Base-by-base conservation (phyloP, 2,888 invertebrate genomes). In the Lymantria dispar region DNA sequence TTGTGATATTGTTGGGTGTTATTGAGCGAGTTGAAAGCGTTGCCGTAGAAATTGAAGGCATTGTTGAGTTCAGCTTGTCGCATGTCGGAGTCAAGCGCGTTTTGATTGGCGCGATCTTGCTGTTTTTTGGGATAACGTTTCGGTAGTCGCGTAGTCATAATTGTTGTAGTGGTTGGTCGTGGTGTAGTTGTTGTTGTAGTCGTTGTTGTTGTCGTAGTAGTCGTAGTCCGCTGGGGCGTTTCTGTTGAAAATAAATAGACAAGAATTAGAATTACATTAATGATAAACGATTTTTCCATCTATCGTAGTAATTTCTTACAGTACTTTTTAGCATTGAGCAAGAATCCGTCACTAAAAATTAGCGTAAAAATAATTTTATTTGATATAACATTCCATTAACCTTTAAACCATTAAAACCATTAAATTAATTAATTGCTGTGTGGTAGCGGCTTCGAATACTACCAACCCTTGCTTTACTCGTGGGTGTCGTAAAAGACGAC, bases 141-240 rank as follows among this genome's bases (percentile, higher is more conserved):
- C 3, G 89, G 85, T 7, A 80, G 70, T 0, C 83, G 80, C 39
- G 87, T 85, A 7, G 89, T 85, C 0, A 85, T 69, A 8, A 70
- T 53, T 0, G 68, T 54, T 1, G 85, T 81, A 31, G 87, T 77
- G 10, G 80, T 75, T 13, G 78, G 70, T 7, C 81, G 80, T 8
- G 85, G 78, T 2, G 87, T 85, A 1, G 88, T 87, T 0, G 90
- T 88, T 0, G 91, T 87, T 0, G 90, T 89, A 78, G 47, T 50
- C 0, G 86, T 86, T 2, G 90, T 90, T 0, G 89, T 89, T 0
- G 89, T 89, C n/a, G 90, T 90, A 0, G 89, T 89, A 0, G 88
- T 88, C 9, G 85, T 86, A 3, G 84, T 84, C 60, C 83, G 78
- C 58, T 82, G 84, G 48, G 90, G 89, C 30, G 88, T 86, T 63